Evolutionary conservation across 2,113 vertebrate genomes (phyloP), one percentile per base, ranked within the genome.

Genomic region (Camelus dromedarius): DNA sequence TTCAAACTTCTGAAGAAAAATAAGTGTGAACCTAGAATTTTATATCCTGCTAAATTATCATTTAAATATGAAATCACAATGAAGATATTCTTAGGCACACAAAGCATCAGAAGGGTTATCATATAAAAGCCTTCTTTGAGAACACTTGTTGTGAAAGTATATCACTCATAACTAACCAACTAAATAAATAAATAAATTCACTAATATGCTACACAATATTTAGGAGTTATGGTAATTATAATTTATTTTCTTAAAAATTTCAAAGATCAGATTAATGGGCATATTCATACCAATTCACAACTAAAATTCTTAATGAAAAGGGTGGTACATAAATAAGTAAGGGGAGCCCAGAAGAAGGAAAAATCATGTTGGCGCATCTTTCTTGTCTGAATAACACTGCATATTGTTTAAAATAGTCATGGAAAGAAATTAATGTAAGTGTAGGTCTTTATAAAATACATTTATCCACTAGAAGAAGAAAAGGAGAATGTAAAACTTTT

Each of bases 1-100:
- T 83, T 66, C 48, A 79, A 72, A 89, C 26, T 32, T 94, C 48
- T 89, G 77, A 89, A 85, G 2, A 42, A 89, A 92, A 89, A 58
- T 92, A 84, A 60, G 38, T 32, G 6, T 92, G 52, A 89, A 89
- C 1, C 73, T 30, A 67, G 42, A 83, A 85, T 89, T 84, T 96
- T 60, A 64, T 89, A 76, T 19, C 84, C 58, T 89, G 30, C 50
- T 93, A 73, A 91, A 66, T 91, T 95, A 20, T 76, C 50, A 86
- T 62, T 94, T 83, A 64, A 84, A 52, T 10, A 72, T 52, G 52
- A 90, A 90, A 60, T 48, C 64, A 75, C 20, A 83, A 1, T 30
- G 72, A 75, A 67, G 28, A 48, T 73, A 52, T 42, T 85, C 18
- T 94, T 16, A 77, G 10, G 16, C 30, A 86, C 0, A 64, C 42